These are phyloP conservation scores for Cyphomyrmex costatus DNA, from an alignment of 1,140 invertebrate genomes.

Conservation along the genomic window DNA sequence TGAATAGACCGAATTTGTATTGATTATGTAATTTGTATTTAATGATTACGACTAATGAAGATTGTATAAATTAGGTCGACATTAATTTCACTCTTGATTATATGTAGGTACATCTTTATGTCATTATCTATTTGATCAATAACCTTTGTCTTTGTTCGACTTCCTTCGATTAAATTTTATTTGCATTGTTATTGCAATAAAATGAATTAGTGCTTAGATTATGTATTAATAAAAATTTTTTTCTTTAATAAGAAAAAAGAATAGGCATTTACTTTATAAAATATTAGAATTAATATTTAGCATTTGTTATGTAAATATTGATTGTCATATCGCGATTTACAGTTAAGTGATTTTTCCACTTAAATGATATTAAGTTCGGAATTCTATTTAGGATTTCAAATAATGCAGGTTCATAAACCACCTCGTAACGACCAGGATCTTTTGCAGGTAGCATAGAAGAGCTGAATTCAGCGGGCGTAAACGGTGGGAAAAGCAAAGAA, in stretches of 20 bases:
- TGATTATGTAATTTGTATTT: no score
- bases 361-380: slow-evolving; percentile 11
- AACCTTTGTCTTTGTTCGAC: no score
- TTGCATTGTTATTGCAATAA: no score
- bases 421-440: slow-evolving; percentile 18
- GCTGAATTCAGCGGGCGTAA: neutral
- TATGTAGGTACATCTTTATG: no score
- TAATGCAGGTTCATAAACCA: slow-evolving; percentile 36
- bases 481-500: slow-evolving; percentile 21
- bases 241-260: neutral
- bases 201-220: no score
- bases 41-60: no score
- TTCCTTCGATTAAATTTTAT: no score
- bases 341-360: neutral
- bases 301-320: neutral
- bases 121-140: no score
- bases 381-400: slow-evolving; percentile 18
- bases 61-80: no score
- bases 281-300: neutral
- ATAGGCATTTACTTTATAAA: neutral
- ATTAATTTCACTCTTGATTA: no score
- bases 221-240: neutral
- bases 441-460: neutral
- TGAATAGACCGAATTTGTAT: no score
- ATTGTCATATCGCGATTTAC: neutral